Conservation (phyloP, 2,888 invertebrate genomes). For the Sesia apiformis region DNA sequence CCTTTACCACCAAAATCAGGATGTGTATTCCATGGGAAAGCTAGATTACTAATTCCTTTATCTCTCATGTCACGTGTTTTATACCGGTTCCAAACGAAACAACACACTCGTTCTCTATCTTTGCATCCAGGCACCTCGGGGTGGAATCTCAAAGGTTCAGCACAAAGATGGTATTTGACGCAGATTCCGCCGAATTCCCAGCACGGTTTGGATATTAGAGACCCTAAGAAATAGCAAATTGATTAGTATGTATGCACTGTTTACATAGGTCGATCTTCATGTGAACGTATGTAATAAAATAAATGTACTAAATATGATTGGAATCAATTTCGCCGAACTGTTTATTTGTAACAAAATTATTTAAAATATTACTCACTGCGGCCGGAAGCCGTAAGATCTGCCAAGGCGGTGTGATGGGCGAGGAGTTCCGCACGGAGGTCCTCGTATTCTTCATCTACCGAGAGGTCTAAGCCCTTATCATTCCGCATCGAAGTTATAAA, state of each 20-base stretch:
- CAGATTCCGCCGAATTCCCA: constrained; percentile 55
- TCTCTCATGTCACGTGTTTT: constrained; percentile 33
- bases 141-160: constrained; percentile 25
- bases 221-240: constrained; percentile 25
- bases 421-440: constrained; percentile 57
- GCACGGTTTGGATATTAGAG: constrained; percentile 45
- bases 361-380: constrained; percentile 5
- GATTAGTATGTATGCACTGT: too few relatives aligned
- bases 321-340: too few relatives aligned
- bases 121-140: constrained; percentile 50
- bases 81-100: constrained; percentile 50
- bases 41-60: constrained; percentile 27
- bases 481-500: constrained; percentile 35
- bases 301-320: too few relatives aligned
- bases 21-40: constrained; percentile 35
- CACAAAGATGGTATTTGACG: constrained; percentile 38
- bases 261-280: too few relatives aligned
- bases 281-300: too few relatives aligned
- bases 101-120: constrained; percentile 45
- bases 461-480: constrained; percentile 47
- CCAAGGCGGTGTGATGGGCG: constrained; percentile 50
- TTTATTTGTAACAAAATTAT: too few relatives aligned
- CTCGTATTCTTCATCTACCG: constrained; percentile 59
- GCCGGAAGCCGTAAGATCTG: constrained; percentile 10
- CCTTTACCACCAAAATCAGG: constrained; percentile 42